Evolutionary conservation across 2,888 invertebrate genomes (phyloP).

Genomic region (Polydrusus tereticollis): DNA sequence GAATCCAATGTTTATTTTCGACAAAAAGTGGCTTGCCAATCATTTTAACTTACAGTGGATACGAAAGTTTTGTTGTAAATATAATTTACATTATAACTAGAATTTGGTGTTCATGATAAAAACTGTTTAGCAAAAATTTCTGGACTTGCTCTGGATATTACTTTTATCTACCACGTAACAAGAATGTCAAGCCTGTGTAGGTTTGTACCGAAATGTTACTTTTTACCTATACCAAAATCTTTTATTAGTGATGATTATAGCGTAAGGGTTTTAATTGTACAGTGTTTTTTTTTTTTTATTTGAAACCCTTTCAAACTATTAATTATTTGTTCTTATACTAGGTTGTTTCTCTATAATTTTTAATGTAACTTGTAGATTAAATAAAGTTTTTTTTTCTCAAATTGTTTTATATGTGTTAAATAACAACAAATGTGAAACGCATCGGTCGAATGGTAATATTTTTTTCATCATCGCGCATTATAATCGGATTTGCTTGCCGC

Average conservation of each 20-base stretch:
- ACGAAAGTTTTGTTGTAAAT: too few species aligned
- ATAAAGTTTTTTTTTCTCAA: slow-evolving; percentile 58
- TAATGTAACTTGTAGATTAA: slow-evolving; percentile 57
- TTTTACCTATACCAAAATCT: slow-evolving; percentile 41
- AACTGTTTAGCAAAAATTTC: too few species aligned
- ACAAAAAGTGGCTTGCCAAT: too few species aligned
- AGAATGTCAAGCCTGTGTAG: background rate
- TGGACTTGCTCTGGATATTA: too few species aligned
- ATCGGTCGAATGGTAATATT: too few species aligned
- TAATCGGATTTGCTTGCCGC: too few species aligned
- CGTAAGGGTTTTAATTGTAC: slow-evolving; percentile 46
- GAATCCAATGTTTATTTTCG: too few species aligned
- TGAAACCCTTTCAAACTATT: slow-evolving; percentile 43
- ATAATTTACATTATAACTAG: too few species aligned
- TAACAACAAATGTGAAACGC: too few species aligned
- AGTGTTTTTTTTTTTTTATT: slow-evolving; percentile 50
- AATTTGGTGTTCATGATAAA: too few species aligned
- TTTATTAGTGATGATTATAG: slow-evolving; percentile 36
- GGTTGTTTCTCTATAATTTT: slow-evolving; percentile 52
- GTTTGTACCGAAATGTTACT: background rate
- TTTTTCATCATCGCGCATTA: too few species aligned
- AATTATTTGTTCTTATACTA: slow-evolving; percentile 53
- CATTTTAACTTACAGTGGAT: too few species aligned
- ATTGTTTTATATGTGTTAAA: slow-evolving; percentile 20
- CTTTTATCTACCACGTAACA: background rate